Evolutionary conservation across 2,797 vertebrate genomes (phyloP).

Genomic region (Enteromius radiatus): DNA sequence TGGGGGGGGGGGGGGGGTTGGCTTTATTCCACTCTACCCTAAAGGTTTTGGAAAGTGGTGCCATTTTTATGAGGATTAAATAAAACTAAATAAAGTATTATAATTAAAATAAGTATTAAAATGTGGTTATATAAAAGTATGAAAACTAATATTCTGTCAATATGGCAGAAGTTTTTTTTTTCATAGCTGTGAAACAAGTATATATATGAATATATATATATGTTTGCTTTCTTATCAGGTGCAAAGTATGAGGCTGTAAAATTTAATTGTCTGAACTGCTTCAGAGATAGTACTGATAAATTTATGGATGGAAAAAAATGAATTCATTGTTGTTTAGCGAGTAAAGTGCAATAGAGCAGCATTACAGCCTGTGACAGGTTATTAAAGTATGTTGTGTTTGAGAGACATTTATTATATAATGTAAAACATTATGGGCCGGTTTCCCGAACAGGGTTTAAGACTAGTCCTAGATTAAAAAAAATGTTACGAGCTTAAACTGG

Average conservation of each 20-base stretch:
- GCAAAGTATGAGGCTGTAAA: background rate
- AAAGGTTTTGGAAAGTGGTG: background rate
- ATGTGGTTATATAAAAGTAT: no score
- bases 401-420: background rate
- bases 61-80: background rate
- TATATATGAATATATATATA: no score
- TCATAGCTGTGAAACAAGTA: no score
- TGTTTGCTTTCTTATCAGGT: background rate
- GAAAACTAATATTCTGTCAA: background rate
- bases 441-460: no score
- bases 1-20: no score
- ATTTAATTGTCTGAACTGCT: background rate
- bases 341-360: background rate
- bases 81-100: background rate
- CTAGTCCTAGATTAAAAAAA: no score
- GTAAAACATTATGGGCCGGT: background rate
- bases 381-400: background rate
- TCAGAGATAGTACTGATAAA: constrained; percentile 17
- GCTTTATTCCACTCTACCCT: no score
- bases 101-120: no score
- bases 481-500: no score
- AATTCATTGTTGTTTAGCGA: background rate
- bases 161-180: background rate
- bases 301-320: background rate
- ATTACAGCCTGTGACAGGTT: background rate